A percentile compares a stretch with the other conserved stretches of the same genome.
phyloP scores from a whole-genome alignment of 2,888 invertebrate genomes.

The Hyposoter didymator region DNA sequence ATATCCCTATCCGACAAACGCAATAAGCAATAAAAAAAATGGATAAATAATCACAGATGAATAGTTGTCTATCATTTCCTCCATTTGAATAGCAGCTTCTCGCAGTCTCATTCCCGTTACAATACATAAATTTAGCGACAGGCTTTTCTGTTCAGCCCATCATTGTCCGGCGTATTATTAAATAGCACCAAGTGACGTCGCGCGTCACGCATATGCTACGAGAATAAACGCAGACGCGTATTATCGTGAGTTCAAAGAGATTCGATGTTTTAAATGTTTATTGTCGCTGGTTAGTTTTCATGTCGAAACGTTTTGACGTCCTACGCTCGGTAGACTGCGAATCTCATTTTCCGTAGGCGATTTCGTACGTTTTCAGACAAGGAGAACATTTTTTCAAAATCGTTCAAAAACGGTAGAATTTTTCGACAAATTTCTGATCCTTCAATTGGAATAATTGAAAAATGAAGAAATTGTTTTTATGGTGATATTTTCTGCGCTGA shows the following conservation, averaged over 20 bases:
- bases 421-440: not conserved
- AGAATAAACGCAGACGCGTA: not conserved
- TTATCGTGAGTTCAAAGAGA: conserved; percentile 23
- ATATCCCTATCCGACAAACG: not conserved
- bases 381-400: not conserved
- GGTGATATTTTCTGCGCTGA: not conserved
- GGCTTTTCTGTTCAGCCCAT: conserved; percentile 6
- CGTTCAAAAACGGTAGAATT: not conserved
- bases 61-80: conserved; percentile 16
- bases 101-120: not conserved
- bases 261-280: conserved; percentile 9
- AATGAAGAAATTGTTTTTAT: not conserved
- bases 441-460: not conserved
- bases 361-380: not conserved
- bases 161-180: conserved; percentile 22
- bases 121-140: conserved; percentile 32
- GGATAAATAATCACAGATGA: conserved; percentile 26
- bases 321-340: not conserved
- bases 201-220: conserved; percentile 45
- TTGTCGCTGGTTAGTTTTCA: conserved; percentile 33
- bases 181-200: conserved; percentile 35
- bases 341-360: not conserved
- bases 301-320: not conserved
- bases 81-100: conserved; percentile 41
- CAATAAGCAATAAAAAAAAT: conserved; percentile 24